phyloP scores from a whole-genome alignment of 2,797 vertebrate genomes.

The Anisognathus igniventris region DNA sequence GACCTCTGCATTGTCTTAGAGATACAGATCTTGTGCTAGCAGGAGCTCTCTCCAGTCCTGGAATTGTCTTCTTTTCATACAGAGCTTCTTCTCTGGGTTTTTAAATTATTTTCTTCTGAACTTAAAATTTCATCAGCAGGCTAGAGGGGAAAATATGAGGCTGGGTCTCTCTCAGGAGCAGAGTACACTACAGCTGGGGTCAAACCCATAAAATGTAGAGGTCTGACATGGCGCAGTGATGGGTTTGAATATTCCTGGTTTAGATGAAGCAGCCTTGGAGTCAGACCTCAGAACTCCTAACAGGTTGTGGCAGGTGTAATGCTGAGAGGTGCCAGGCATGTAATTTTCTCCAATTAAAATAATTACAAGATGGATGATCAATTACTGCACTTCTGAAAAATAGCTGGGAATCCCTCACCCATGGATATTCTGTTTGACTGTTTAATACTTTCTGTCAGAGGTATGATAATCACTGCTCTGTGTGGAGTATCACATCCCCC shows the following conservation, averaged over 20 bases:
- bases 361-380: constrained; percentile 26
- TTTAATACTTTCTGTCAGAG: constrained; percentile 1
- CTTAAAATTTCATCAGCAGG: neutral
- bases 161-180: neutral
- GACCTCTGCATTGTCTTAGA: neutral
- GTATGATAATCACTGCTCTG: neutral
- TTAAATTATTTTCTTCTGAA: neutral
- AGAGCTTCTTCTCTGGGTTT: neutral
- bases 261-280: neutral
- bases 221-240: neutral
- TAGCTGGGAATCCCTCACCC: neutral
- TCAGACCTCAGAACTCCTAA: neutral
- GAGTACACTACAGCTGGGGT: no score
- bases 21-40: neutral
- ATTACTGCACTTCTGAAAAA: neutral
- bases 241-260: neutral
- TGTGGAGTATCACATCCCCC: neutral
- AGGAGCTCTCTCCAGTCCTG: neutral
- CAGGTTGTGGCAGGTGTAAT: neutral
- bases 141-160: neutral
- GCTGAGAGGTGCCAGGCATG: neutral
- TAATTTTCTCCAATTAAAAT: constrained; percentile 39
- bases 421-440: neutral
- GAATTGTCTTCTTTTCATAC: neutral
- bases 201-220: neutral